Conservation (phyloP, 2,888 invertebrate genomes). For the Hydrotaea diabolus region DNA sequence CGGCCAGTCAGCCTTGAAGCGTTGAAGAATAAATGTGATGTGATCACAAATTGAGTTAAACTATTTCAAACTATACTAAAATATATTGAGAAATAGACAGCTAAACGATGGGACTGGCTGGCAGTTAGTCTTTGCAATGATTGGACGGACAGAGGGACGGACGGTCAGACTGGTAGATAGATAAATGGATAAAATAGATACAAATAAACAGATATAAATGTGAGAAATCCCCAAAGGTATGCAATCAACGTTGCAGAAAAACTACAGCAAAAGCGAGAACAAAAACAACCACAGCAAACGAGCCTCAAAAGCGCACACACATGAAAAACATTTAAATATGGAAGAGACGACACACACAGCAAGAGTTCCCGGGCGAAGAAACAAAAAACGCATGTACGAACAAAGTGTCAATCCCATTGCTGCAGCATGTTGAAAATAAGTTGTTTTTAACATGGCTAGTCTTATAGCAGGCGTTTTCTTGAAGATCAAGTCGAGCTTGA, state of each 20-base stretch:
- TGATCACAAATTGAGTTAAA: constrained; percentile 64
- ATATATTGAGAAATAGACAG: constrained; percentile 44
- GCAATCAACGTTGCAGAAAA: constrained; percentile 56
- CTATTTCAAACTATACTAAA: constrained; percentile 40
- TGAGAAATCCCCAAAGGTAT: constrained; percentile 67
- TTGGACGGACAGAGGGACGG: background rate
- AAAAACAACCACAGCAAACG: background rate
- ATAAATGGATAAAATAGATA: constrained; percentile 30
- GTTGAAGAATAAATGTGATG: constrained; percentile 62
- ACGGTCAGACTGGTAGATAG: constrained; percentile 30
- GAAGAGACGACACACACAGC: background rate
- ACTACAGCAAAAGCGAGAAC: constrained; percentile 14
- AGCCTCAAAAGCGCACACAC: background rate
- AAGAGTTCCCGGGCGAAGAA: background rate
- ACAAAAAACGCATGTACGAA: constrained; percentile 56
- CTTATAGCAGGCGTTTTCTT: constrained; percentile 52
- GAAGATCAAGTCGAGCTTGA: background rate
- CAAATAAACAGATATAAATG: constrained; percentile 57
- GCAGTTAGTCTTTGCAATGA: background rate
- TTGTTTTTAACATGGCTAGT: constrained; percentile 54
- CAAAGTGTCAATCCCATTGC: constrained; percentile 68
- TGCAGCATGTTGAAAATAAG: constrained; percentile 65
- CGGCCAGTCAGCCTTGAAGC: constrained; percentile 55
- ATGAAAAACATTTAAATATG: constrained; percentile 57
- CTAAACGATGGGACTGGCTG: constrained; percentile 7